phyloP scores from a whole-genome alignment of 2,888 invertebrate species.

The Podabrus alpinus region DNA sequence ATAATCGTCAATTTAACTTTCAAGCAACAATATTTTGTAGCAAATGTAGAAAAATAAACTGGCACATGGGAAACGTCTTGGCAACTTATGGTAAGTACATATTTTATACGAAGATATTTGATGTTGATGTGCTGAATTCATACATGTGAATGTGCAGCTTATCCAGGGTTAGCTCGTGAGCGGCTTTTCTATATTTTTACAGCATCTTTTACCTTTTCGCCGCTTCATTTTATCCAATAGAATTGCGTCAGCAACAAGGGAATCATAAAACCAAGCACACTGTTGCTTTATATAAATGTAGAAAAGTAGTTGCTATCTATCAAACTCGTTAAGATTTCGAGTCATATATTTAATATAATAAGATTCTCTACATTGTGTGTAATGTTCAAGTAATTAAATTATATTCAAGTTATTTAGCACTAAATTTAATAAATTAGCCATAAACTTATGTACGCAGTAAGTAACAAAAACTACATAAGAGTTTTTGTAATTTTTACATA shows the following conservation, averaged over 20 bases:
- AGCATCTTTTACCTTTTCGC: slow-evolving; percentile 40
- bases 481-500: not conserved
- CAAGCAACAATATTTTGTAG: slow-evolving; percentile 14
- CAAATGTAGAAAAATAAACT: slow-evolving; percentile 23
- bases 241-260: slow-evolving; percentile 38
- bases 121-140: slow-evolving; percentile 74
- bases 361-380: not conserved
- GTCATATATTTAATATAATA: not conserved
- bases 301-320: not conserved
- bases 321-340: not conserved
- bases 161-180: slow-evolving; percentile 52
- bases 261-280: slow-evolving; percentile 29
- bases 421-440: not conserved
- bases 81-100: slow-evolving; percentile 54
- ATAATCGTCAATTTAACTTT: not conserved
- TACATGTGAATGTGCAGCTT: slow-evolving; percentile 66
- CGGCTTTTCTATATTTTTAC: slow-evolving; percentile 51
- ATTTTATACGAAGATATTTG: slow-evolving; percentile 59
- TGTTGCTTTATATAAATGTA: slow-evolving; percentile 21
- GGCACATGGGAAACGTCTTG: slow-evolving; percentile 28
- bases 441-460: not conserved
- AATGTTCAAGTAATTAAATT: not conserved
- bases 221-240: slow-evolving; percentile 41
- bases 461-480: not conserved
- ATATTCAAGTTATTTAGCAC: not conserved